Conservation (phyloP, 2,113 vertebrate genomes). For the Tupaia chinensis region DNA sequence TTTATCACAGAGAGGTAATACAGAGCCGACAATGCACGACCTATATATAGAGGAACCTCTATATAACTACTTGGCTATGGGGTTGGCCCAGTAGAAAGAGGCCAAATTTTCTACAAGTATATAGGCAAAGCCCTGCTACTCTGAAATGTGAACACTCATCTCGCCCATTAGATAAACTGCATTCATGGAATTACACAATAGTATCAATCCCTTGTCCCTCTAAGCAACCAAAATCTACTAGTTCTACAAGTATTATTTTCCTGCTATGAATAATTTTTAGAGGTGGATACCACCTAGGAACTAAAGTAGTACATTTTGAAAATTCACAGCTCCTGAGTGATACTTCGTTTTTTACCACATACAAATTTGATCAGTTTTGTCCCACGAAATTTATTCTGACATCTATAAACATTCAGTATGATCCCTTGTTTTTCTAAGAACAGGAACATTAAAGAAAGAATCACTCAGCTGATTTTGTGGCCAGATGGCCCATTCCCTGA, state of each 20-base stretch:
- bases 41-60: not conserved
- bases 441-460: slow-evolving; percentile 8
- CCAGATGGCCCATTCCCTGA: not conserved
- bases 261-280: not conserved
- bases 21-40: not conserved
- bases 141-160: not conserved
- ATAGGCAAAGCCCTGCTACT: not conserved
- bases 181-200: not conserved
- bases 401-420: not conserved
- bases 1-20: not conserved
- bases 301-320: not conserved
- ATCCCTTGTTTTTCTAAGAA: not conserved
- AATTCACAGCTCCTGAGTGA: not conserved
- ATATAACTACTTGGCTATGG: no score
- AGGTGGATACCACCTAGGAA: not conserved
- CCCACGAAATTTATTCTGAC: not conserved
- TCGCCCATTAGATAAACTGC: not conserved
- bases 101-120: not conserved
- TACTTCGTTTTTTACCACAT: not conserved
- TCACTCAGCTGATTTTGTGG: slow-evolving; percentile 43
- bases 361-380: not conserved
- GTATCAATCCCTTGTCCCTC: not conserved
- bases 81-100: not conserved
- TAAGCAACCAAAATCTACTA: not conserved
- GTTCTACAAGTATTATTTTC: not conserved